Percentiles rank a stretch among this genome's conserved stretches.
These are phyloP conservation scores for Myripristis murdjan DNA, from an alignment of 2,797 vertebrate species.

Conservation along the genomic window DNA sequence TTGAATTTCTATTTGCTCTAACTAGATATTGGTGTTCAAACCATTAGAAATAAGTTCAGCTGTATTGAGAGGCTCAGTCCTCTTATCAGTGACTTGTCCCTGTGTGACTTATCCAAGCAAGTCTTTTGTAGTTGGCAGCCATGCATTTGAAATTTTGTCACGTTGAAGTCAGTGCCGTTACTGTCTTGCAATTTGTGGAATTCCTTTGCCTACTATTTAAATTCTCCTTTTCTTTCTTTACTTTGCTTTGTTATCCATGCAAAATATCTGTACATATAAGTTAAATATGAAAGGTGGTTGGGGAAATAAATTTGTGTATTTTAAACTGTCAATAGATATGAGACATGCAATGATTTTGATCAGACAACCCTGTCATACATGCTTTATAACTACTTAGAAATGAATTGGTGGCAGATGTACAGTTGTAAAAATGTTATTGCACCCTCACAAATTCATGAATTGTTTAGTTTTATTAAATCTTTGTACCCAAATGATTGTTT, in stretches of 20 bases:
- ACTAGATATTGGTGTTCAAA: slow-evolving; percentile 27
- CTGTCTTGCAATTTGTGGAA: slow-evolving; percentile 7
- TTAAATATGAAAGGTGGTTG: slow-evolving; percentile 27
- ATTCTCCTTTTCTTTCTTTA: slow-evolving; percentile 17
- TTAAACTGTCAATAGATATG: slow-evolving; percentile 6
- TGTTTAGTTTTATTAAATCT: slow-evolving; percentile 49
- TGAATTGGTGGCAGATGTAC: slow-evolving; percentile 12
- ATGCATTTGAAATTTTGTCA: neutral
- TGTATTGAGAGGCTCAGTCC: neutral
- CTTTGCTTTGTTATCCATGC: slow-evolving; percentile 18
- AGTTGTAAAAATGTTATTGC: slow-evolving; percentile 51
- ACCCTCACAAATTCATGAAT: slow-evolving; percentile 34
- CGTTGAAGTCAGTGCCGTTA: neutral
- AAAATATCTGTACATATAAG: slow-evolving; percentile 35
- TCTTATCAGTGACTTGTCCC: slow-evolving; percentile 37
- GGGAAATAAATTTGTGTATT: slow-evolving; percentile 18
- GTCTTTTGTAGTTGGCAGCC: neutral
- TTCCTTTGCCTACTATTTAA: neutral
- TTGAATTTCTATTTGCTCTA: slow-evolving; percentile 18
- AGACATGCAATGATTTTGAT: slow-evolving; percentile 23
- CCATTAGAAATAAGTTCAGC: slow-evolving; percentile 4
- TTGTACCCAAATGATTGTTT: slow-evolving; percentile 63
- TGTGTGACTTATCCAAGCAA: slow-evolving; percentile 4
- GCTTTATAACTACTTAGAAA: slow-evolving; percentile 24
- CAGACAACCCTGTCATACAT: slow-evolving; percentile 20